Conservation (phyloP, 2,113 vertebrate genomes). For the Columbina picui region DNA sequence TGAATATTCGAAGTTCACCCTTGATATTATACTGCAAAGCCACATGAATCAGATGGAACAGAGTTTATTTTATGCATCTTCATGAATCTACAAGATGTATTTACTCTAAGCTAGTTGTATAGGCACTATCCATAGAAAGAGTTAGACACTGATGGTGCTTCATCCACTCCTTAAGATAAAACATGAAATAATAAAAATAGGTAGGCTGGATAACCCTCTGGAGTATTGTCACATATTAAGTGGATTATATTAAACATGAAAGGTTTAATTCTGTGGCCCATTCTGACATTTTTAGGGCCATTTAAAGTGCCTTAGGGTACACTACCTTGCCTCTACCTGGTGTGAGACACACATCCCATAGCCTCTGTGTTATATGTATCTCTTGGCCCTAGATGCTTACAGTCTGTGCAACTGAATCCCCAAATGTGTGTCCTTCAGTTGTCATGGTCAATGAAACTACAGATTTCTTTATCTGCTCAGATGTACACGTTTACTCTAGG, state of each 20-base stretch:
- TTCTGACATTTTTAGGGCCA: neutral
- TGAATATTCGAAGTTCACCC: neutral
- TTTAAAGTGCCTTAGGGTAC: neutral
- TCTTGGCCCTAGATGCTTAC: neutral
- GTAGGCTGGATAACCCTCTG: neutral
- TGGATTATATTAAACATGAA: neutral
- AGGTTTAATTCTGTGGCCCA: neutral
- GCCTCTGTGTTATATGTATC: neutral
- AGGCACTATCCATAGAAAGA: neutral
- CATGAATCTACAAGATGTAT: neutral
- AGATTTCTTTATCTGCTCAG: neutral
- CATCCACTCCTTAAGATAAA: neutral
- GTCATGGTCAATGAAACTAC: neutral
- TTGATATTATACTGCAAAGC: neutral
- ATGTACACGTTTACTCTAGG: fast-evolving
- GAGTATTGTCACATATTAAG: neutral
- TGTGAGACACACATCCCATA: neutral
- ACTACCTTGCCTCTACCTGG: neutral
- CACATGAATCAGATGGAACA: neutral
- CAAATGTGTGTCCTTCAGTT: neutral
- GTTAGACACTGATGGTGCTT: neutral
- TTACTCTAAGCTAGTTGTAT: neutral
- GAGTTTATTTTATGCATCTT: neutral
- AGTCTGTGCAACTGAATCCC: neutral
- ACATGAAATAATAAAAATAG: neutral